These are phyloP conservation scores for Coluber constrictor DNA, from an alignment of 2,797 vertebrate species.

Conservation along the genomic window DNA sequence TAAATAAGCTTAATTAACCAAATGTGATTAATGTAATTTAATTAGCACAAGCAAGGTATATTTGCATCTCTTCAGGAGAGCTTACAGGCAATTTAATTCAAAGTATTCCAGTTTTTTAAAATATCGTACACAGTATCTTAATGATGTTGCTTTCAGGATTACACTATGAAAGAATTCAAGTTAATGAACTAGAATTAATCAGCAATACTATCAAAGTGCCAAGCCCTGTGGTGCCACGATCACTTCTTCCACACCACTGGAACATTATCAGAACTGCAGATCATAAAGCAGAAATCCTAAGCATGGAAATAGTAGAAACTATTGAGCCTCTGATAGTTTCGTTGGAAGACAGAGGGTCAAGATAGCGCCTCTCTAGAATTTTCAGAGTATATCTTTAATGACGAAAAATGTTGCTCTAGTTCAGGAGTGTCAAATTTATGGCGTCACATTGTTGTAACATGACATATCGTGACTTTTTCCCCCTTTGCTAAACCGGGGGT, in stretches of 20 bases:
- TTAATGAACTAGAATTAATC: not conserved
- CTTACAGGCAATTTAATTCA: not conserved
- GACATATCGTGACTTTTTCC: too few species aligned
- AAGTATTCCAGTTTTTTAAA: not conserved
- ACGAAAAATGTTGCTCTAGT: not conserved
- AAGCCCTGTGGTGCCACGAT: not conserved
- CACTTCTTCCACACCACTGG: not conserved
- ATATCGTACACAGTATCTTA: not conserved
- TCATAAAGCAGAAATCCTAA: not conserved
- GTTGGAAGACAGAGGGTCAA: not conserved
- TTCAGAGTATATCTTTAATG: not conserved
- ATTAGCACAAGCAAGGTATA: conserved; percentile 4
- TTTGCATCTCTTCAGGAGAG: not conserved
- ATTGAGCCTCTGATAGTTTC: not conserved
- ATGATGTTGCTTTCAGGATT: not conserved
- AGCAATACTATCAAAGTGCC: not conserved
- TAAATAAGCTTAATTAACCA: conserved; percentile 18
- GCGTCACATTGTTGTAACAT: too few species aligned
- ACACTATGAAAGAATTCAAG: not conserved
- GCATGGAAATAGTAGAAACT: not conserved
- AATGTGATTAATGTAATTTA: conserved; percentile 20
- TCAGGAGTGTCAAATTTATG: not conserved
- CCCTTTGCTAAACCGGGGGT: too few species aligned
- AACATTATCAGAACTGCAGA: not conserved
- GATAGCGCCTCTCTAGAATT: not conserved